Evolutionary conservation across 2,888 invertebrate genomes (phyloP).

Genomic region (Rhagonycha lutea): DNA sequence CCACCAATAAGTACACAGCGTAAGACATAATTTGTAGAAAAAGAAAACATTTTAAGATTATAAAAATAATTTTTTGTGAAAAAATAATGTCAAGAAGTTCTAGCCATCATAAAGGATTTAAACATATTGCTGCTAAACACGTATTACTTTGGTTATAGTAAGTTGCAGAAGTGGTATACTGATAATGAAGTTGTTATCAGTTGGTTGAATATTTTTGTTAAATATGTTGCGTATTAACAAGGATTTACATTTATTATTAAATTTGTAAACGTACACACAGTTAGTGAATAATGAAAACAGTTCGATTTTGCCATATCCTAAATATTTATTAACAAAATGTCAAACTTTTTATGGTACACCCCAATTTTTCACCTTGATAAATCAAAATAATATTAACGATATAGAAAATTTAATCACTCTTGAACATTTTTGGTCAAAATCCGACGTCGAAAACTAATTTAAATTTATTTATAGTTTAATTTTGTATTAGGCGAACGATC

Average conservation of each 20-base stretch:
- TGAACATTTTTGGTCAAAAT: not conserved
- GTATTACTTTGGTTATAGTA: conserved; percentile 5
- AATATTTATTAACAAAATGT: not conserved
- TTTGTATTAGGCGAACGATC: not conserved
- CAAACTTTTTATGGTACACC: not conserved
- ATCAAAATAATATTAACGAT: not conserved
- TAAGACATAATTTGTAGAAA: conserved; percentile 30
- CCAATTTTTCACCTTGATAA: not conserved
- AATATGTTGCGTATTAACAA: not conserved
- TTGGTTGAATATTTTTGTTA: not conserved
- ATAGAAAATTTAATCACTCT: not conserved
- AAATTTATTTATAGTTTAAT: not conserved
- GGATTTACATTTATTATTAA: not conserved
- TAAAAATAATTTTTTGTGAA: conserved; percentile 18
- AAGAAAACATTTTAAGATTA: conserved; percentile 39
- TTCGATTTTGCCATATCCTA: not conserved
- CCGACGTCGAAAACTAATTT: not conserved
- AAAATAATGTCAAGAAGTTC: conserved; percentile 42
- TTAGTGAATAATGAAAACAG: not conserved
- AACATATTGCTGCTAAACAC: conserved; percentile 24
- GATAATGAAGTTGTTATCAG: conserved; percentile 23
- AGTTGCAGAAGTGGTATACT: conserved; percentile 3
- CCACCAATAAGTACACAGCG: conserved; percentile 15
- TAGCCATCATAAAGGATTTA: conserved; percentile 4
- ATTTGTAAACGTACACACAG: not conserved